phyloP scores from a whole-genome alignment of 2,113 vertebrate species.

The Ageneiosus marmoratus region DNA sequence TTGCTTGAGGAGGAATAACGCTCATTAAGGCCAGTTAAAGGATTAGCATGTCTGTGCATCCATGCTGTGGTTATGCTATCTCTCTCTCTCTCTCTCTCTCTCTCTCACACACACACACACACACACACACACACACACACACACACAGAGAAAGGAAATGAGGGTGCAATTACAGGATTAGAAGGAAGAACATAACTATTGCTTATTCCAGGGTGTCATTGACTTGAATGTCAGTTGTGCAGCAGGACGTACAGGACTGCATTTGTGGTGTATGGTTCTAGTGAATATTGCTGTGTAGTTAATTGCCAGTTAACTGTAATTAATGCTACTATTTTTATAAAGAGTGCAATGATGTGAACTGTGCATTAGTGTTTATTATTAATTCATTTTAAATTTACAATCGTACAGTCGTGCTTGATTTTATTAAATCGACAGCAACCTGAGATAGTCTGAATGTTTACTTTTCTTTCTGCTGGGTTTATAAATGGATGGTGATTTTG shows the following conservation, averaged over 20 bases:
- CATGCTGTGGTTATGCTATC: constrained; percentile 1
- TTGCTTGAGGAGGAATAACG: constrained; percentile 37
- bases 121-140: constrained; percentile 29
- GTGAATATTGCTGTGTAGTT: neutral
- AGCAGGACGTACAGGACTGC: neutral
- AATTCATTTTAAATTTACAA: too few species aligned
- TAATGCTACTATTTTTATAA: too few species aligned
- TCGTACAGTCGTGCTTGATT: neutral
- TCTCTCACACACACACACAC: constrained; percentile 15
- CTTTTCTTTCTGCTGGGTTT: neutral
- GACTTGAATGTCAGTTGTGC: neutral
- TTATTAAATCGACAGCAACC: neutral
- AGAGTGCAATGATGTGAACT: neutral
- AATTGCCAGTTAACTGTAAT: neutral
- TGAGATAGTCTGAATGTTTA: neutral
- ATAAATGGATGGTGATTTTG: neutral
- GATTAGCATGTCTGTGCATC: constrained; percentile 43
- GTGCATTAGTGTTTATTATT: too few species aligned
- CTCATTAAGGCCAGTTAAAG: constrained; percentile 52
- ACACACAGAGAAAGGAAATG: constrained; percentile 37
- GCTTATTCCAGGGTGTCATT: constrained; percentile 10
- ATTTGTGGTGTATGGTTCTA: neutral
- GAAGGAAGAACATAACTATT: constrained; percentile 18
- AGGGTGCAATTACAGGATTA: constrained; percentile 40
- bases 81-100: too few species aligned